Conservation (phyloP, 2,888 invertebrate species). For the Phyllotreta cruciferae region DNA sequence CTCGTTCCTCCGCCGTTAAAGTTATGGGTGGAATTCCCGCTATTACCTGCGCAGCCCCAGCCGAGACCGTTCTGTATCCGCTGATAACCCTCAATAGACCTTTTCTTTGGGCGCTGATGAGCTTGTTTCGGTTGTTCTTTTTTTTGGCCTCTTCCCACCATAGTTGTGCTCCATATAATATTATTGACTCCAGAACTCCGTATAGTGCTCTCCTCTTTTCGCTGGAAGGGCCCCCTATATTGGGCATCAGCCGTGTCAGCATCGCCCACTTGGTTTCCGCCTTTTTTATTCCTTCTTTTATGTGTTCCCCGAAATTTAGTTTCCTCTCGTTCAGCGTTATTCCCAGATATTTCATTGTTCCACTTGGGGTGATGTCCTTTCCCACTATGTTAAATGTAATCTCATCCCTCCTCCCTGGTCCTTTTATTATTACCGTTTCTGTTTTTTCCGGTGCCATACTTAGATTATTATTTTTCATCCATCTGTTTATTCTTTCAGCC, state of each 20-base stretch:
- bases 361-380: background rate
- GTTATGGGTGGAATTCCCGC: slow-evolving; percentile 1
- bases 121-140: slow-evolving; percentile 5
- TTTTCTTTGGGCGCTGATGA: slow-evolving; percentile 18
- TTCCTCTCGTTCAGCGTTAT: slow-evolving; percentile 11
- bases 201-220: slow-evolving; percentile 21
- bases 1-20: background rate
- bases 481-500: slow-evolving; percentile 1
- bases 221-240: slow-evolving; percentile 32
- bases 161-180: slow-evolving; percentile 35
- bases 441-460: slow-evolving; percentile 21
- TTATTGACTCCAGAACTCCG: slow-evolving; percentile 24
- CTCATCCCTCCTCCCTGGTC: background rate
- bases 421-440: background rate
- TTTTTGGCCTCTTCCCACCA: slow-evolving; percentile 19
- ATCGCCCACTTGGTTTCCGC: slow-evolving; percentile 16
- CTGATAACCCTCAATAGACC: slow-evolving; percentile 3
- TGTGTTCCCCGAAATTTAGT: slow-evolving; percentile 13
- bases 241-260: slow-evolving; percentile 28
- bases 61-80: slow-evolving; percentile 12
- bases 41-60: slow-evolving; percentile 10
- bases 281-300: slow-evolving; percentile 3
- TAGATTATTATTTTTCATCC: slow-evolving; percentile 20
- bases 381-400: slow-evolving; percentile 23
- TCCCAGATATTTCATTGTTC: slow-evolving; percentile 10